Base-by-base conservation (phyloP, 1,140 invertebrate genomes). In the Laupala kohalensis region DNA sequence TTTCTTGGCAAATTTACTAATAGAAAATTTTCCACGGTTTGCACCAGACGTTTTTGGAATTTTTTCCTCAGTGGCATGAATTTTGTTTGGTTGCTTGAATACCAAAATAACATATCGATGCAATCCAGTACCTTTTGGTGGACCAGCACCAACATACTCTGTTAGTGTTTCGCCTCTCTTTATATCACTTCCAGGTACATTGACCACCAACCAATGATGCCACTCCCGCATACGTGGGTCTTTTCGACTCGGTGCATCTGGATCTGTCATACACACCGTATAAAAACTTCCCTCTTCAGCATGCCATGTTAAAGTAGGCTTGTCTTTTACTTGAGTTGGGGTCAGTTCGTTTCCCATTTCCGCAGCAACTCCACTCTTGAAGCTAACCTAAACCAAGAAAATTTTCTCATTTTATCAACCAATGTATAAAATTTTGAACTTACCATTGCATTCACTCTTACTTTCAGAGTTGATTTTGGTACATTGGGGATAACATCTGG, bases 71-170 rank as follows among this genome's bases (percentile, higher is more conserved):
- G 88, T 83, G 4, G 76, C 81, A 1, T 93, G 30, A 12, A 72
- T 74, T 77, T 89, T 90, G 4, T 83, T 85, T 0, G 85, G 83
- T 78, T 98, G 96, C 77, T 94, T 91, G 80, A 90, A 97, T 0
- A 95, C 77, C 25, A 97, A 77, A 75, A 93, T 95, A 0, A 97
- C 88, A 78, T 98, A 98, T 68, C 95, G 88, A 83, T 97, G 95
- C 23, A 96, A 84, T 0, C 76, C 77, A 72, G 84, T 83, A 28
- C 78, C 83, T 76, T 83, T 78, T 23, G 84, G 84, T 23, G 85
- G 84, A 63, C 84, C 85, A 29, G 84, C 75, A 29, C 86, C 85
- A 74, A 86, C 78, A 77, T 86, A 87, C 71, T 83, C 81, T 12
- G 79, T 78, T 15, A 87, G 73, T 13, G 77, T 77, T 26, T 85